A percentile compares a stretch with the other conserved stretches of the same genome.
Evolutionary conservation across 2,888 invertebrate genomes (phyloP).

Genomic region (Dolomedes plantarius): DNA sequence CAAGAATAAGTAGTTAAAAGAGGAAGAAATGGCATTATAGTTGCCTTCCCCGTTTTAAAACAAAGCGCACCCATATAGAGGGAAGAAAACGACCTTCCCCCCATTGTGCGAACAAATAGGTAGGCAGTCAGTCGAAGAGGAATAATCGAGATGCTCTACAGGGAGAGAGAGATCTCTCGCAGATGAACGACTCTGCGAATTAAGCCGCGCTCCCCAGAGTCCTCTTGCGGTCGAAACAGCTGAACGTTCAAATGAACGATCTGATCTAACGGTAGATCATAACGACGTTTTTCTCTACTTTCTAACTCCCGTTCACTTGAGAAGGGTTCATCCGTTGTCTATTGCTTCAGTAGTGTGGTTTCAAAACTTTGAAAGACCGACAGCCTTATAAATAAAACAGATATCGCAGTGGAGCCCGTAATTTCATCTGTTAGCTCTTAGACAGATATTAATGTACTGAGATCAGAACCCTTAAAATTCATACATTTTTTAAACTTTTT

Average conservation of each 20-base stretch:
- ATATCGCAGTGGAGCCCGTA: no score
- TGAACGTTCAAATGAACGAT: constrained; percentile 21
- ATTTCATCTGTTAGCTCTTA: no score
- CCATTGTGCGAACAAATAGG: constrained; percentile 29
- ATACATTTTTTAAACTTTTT: no score
- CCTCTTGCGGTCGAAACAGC: constrained; percentile 32
- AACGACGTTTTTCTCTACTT: background rate
- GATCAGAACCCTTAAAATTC: no score
- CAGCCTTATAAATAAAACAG: no score
- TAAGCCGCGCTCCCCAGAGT: constrained; percentile 41
- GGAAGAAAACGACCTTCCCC: background rate
- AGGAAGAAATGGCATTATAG: constrained; percentile 1
- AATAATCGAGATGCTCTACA: background rate
- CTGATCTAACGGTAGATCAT: background rate
- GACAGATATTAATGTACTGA: no score
- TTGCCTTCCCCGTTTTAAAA: constrained; percentile 32
- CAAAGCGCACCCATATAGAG: constrained; percentile 13
- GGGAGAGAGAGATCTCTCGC: constrained; percentile 27
- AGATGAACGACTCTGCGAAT: constrained; percentile 58
- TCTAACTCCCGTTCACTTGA: no score
- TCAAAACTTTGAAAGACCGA: no score
- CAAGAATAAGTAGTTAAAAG: background rate
- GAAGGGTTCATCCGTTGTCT: no score
- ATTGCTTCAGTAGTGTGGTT: no score
- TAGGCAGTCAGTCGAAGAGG: constrained; percentile 6